Evolutionary conservation across 2,888 invertebrate genomes (phyloP), one percentile per base, ranked within the genome.

Genomic region (Caenorhabditis sulstoni): DNA sequence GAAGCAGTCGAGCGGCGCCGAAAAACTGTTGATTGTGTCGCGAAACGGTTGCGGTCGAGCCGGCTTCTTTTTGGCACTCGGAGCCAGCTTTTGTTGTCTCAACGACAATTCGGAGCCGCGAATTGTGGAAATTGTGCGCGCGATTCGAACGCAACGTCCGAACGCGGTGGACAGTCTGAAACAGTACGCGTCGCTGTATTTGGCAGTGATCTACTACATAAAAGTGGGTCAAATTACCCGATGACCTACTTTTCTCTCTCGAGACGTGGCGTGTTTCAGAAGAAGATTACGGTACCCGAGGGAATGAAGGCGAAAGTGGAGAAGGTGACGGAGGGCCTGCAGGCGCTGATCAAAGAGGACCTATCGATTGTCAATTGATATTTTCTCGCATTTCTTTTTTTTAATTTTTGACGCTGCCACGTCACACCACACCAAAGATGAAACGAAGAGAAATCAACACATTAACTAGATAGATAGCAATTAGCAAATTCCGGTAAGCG

Each of bases 131-230:
- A 78, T 78, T 62, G 78, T 78, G 50, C 59, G 55, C 49, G 41
- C 61, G 22, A 52, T 78, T 44, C 61, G 78, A 5, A 14, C 22
- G 12, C 78, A 78, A 45, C 41, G 78, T 45, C 78, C 78, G 29
- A 50, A 67, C 50, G 49, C 78, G 16, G 78, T 78, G n/a, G 73
- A 66, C 18, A 73, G 71, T 39, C 50, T 78, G 44, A 78, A 78
- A 35, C 78, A 78, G 35, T 78, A 78, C 58, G 73, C 71, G 16
- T 78, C 78, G 20, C 18, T 78, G 2, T 78, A 78, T 45, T 35
- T 73, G 3, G 71, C 71, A 29, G 23, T 78, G n/a, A 14, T 73
- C 8, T 78, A 78, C 45, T 78, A 73, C 50, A 78, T 78, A 18
- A 78, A 78, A 45, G 75, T 75, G 16, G 18, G n/a, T 35, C 29